These are phyloP conservation scores for Cantharis nigra DNA, from an alignment of 2,888 invertebrate species.

Conservation along the genomic window DNA sequence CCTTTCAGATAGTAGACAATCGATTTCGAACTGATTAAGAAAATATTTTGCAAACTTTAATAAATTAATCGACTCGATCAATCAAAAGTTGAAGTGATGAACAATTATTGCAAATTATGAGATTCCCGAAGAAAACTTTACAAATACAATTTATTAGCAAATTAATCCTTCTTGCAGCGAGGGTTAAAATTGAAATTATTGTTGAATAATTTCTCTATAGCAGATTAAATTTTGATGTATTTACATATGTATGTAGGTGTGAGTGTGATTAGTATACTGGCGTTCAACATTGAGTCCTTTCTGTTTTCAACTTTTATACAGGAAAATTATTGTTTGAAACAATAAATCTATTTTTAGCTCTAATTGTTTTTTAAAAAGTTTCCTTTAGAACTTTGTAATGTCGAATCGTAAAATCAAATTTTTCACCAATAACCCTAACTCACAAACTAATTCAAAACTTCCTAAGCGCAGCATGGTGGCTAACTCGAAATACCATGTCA, in stretches of 20 bases:
- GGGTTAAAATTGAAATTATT: background rate
- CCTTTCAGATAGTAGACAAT: conserved; percentile 45
- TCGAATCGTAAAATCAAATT: too few relatives aligned
- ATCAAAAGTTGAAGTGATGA: background rate
- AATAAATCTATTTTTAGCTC: background rate
- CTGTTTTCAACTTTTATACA: background rate
- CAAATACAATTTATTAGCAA: background rate
- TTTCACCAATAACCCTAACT: too few relatives aligned
- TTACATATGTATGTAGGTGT: background rate
- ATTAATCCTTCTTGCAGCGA: background rate
- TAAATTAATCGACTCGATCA: conserved; percentile 14
- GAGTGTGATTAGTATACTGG: too few relatives aligned
- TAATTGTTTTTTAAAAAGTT: background rate
- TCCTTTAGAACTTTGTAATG: too few relatives aligned
- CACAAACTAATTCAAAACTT: too few relatives aligned
- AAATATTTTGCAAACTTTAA: conserved; percentile 32
- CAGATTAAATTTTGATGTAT: background rate
- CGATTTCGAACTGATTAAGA: conserved; percentile 39
- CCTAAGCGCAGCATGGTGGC: too few relatives aligned
- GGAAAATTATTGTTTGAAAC: background rate
- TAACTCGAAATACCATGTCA: too few relatives aligned
- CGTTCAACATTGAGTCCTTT: background rate
- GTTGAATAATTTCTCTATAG: background rate
- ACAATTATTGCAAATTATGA: background rate
- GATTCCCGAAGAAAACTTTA: background rate